phyloP scores from a whole-genome alignment of 2,888 invertebrate genomes.

The Drosophila birchii region DNA sequence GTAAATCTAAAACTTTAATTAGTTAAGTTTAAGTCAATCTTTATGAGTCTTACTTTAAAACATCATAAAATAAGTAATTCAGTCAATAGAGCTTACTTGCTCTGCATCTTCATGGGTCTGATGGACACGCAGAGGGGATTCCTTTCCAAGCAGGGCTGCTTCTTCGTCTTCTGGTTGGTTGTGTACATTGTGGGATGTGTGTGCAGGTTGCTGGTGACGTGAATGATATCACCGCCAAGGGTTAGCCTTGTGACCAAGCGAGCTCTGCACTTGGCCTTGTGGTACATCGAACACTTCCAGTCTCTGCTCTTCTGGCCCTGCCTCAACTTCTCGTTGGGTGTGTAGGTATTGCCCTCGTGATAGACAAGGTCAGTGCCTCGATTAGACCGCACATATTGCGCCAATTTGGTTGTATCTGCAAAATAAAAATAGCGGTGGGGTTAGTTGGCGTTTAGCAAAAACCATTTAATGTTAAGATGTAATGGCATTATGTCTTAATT shows the following conservation, averaged over 20 bases:
- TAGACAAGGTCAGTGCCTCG: conserved; percentile 82
- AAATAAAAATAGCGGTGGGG: not conserved
- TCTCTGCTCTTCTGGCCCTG: conserved; percentile 81
- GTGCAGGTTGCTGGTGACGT: conserved; percentile 75
- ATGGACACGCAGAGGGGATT: conserved; percentile 56
- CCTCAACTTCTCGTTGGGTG: conserved; percentile 83
- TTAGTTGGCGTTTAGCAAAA: not conserved
- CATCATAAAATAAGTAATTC: not conserved
- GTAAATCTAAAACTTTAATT: not conserved
- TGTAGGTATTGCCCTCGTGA: conserved; percentile 82
- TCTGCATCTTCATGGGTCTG: conserved; percentile 27
- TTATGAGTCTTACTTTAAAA: not conserved
- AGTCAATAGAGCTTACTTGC: conserved; percentile 19
- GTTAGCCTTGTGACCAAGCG: conserved; percentile 79
- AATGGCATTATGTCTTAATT: conserved; percentile 21
- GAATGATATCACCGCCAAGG: conserved; percentile 68
- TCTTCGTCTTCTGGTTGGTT: conserved; percentile 25
- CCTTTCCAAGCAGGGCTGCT: conserved; percentile 35
- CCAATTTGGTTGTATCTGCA: conserved; percentile 35
- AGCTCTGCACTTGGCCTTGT: conserved; percentile 83
- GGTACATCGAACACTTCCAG: conserved; percentile 85
- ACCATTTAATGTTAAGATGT: not conserved
- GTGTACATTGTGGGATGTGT: conserved; percentile 80
- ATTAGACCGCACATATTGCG: conserved; percentile 65
- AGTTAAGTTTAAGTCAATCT: not conserved